Base-by-base conservation (phyloP, 2,113 vertebrate genomes). In the Nibea coibor region DNA sequence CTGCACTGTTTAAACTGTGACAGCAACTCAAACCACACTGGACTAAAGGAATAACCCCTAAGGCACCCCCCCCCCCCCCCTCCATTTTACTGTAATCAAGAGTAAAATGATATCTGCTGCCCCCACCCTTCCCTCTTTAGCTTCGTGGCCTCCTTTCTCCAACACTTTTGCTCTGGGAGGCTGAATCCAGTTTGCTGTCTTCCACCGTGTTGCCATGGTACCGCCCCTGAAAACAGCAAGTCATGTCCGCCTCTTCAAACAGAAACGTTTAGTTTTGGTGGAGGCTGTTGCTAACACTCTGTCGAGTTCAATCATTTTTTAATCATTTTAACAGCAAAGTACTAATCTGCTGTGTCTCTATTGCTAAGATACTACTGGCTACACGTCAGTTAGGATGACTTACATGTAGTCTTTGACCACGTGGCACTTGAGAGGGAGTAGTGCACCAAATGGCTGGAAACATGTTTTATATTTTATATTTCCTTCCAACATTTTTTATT, bases 201-300 rank as follows among this genome's bases (percentile, higher is more conserved):
- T 92, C 84, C 93, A 92, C 89, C 75, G 75, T 89, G 92, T 94
- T 94, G 91, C 94, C 94, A 91, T 93, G 93, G 93, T 77, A 90
- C 92, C 87, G 65, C 83, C 92, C 91, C 90, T 91, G 81, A 87
- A 94, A 93, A 87, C 77, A 93, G 89, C 88, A 90, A 92, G 89
- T 94, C 90, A 90, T 81, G 84, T 91, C 90, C 73, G 82, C 85
- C 81, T 88, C 87, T 86, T 90, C 85, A 85, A 81, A 83, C 72
- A 45, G 75, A 88, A 84, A 80, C 14, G 58, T 75, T 83, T 31
- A 71, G 84, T 86, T 87, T 77, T 77, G 78, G 64, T 79, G 57
- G 77, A 84, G 71, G 84, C 84, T 80, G 77, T 64, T 83, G 53
- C 88, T 91, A 89, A 92, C 75, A 47, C 45, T 71, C 22, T 66